These are phyloP conservation scores for Scrobipalpa atriplicella DNA, from an alignment of 2,888 invertebrate genomes.

Conservation along the genomic window DNA sequence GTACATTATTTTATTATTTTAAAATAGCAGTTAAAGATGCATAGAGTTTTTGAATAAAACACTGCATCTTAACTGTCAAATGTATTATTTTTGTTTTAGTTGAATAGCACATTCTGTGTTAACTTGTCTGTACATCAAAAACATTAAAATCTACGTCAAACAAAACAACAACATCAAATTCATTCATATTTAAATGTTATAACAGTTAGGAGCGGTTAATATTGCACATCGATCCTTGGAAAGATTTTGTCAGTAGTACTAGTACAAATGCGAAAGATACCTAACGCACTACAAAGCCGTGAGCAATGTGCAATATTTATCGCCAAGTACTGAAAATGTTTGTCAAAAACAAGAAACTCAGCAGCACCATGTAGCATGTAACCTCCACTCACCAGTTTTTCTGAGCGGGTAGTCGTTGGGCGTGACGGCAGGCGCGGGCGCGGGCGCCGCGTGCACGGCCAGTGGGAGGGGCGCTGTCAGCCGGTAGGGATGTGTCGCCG, in stretches of 20 bases:
- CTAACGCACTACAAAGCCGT: no score
- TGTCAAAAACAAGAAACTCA: no score
- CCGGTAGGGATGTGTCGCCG: constrained; percentile 86
- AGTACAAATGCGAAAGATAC: no score
- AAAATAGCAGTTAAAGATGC: no score
- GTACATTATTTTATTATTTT: no score
- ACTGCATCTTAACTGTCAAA: not conserved
- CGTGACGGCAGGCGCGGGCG: constrained; percentile 54
- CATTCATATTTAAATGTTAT: not conserved
- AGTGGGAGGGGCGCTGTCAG: constrained; percentile 83
- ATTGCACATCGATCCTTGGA: not conserved
- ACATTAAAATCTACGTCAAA: not conserved
- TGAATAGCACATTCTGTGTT: constrained; percentile 4
- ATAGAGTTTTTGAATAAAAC: not conserved
- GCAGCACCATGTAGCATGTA: not conserved
- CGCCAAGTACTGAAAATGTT: no score
- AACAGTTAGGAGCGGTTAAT: not conserved
- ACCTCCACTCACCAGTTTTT: constrained; percentile 94
- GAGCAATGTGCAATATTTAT: no score
- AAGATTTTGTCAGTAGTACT: no score
- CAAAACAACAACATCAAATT: constrained; percentile 11
- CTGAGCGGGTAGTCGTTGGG: constrained; percentile 92
- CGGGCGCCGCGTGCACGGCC: constrained; percentile 62
- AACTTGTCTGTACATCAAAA: not conserved
- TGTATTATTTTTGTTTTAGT: not conserved